Percentiles rank a stretch among this genome's conserved stretches.
phyloP scores from a whole-genome alignment of 2,113 vertebrate species.

The Cyanocitta stelleri region DNA sequence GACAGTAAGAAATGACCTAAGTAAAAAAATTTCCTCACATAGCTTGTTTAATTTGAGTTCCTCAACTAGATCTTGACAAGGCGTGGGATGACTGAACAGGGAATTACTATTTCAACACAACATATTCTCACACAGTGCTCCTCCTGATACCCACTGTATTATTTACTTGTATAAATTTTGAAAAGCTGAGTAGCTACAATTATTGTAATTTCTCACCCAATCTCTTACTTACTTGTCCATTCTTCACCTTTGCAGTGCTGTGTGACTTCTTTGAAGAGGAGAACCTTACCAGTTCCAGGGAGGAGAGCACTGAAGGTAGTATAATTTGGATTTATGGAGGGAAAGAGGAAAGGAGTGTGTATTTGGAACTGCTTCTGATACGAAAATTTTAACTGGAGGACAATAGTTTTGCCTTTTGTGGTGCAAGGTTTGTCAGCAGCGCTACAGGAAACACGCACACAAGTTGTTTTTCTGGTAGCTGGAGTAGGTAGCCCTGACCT shows the following conservation, averaged over 20 bases:
- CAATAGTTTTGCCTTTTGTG: not conserved
- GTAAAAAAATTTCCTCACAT: not conserved
- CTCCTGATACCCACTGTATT: not conserved
- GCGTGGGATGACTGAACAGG: fast-evolving
- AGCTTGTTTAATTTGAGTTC: not conserved
- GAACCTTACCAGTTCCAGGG: not conserved
- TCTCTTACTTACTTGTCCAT: not conserved
- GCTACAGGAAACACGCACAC: fast-evolving
- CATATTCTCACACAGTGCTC: not conserved
- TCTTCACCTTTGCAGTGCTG: not conserved
- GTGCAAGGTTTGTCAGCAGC: not conserved
- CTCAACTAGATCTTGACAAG: not conserved
- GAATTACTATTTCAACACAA: not conserved
- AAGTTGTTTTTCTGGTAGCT: not conserved
- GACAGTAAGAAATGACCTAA: not conserved
- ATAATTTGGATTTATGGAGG: not conserved
- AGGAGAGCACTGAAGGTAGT: not conserved
- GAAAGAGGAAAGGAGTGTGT: not conserved
- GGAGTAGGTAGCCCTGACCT: not conserved
- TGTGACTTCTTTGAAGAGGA: not conserved
- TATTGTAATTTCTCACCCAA: not conserved
- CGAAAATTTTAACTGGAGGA: not conserved
- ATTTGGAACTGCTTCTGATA: not conserved
- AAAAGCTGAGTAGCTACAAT: not conserved
- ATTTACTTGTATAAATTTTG: not conserved